Evolutionary conservation across 2,113 vertebrate species (phyloP), one percentile per base, ranked within the genome.

Genomic region (Platysternon megacephalum): DNA sequence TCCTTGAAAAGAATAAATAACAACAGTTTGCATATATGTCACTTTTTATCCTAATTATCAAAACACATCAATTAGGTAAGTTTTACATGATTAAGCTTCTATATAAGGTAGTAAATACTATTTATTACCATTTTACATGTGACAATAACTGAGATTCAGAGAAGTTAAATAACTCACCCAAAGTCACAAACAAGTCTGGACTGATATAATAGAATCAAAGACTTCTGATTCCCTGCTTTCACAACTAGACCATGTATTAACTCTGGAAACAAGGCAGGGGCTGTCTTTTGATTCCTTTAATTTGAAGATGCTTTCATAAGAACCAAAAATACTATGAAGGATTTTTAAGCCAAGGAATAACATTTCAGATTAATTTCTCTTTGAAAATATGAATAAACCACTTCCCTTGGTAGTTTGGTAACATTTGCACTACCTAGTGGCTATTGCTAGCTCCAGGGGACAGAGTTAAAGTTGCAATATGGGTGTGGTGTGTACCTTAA

Each of bases 1-100:
- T 95, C 95, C 93, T 86, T 84, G 93, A 97, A 93, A 89, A 97
- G n/a, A 96, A 96, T 86, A 96, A 97, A 65, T 48, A 22, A 97
- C 95, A 97, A 32, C 76, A 94, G 3, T 48, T 95, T 93, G 86
- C 39, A 88, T 51, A 84, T 95, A 42, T 85, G 91, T 90, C 94
- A 96, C 95, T 42, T 94, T 95, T 79, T 61, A 94, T 78, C 49
- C 94, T 28, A n/a, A 65, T 95, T 82, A 65, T 95, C 84, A 56
- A 87, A 97, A 94, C 83, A 65, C 56, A 82, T 91, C 90, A 91
- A 86, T 94, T 95, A 91, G 87, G 95, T 97, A 95, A 96, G 78
- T 61, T 95, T 93, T 91, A 91, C 84, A 86, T 92, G 93, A 97
- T 95, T 92, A 89, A 65, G 68, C 52, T 90, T 94, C 87, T 93